phyloP scores from a whole-genome alignment of 1,140 invertebrate species.

The Drosophila aff. region DNA sequence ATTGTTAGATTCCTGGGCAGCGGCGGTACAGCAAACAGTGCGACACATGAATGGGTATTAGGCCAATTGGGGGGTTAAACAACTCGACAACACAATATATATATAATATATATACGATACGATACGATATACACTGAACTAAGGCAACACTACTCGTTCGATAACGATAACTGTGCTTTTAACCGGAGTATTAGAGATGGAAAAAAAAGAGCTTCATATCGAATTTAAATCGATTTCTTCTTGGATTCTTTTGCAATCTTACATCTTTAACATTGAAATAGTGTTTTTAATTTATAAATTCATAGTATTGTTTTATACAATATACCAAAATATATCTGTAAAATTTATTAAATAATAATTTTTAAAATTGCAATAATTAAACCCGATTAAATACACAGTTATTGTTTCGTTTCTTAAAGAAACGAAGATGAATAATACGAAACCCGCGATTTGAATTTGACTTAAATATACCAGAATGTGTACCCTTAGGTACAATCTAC shows the following conservation, averaged over 20 bases:
- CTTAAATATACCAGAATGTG: conserved; percentile 1
- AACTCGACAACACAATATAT: conserved; percentile 73
- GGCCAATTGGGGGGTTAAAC: conserved; percentile 59
- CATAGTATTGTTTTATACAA: neutral
- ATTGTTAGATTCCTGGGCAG: conserved; percentile 35
- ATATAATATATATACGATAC: neutral
- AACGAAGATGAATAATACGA: neutral
- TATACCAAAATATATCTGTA: too few species aligned
- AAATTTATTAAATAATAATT: neutral
- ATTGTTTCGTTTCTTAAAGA: conserved; percentile 1
- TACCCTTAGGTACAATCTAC: conserved; percentile 10
- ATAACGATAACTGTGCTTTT: conserved; percentile 21
- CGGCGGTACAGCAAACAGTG: conserved; percentile 50
- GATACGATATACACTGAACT: conserved; percentile 13
- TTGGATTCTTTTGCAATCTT: neutral
- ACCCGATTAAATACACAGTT: conserved; percentile 1
- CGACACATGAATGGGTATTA: conserved; percentile 31
- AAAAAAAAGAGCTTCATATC: neutral
- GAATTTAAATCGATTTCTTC: neutral
- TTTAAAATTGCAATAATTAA: neutral
- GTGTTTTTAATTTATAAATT: neutral
- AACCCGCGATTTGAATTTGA: neutral
- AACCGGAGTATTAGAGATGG: neutral
- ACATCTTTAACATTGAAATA: too few species aligned
- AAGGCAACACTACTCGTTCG: conserved; percentile 19